Evolutionary conservation across 2,113 vertebrate species (phyloP), one percentile per base, ranked within the genome.

Genomic region (Toxotes jaculatrix): DNA sequence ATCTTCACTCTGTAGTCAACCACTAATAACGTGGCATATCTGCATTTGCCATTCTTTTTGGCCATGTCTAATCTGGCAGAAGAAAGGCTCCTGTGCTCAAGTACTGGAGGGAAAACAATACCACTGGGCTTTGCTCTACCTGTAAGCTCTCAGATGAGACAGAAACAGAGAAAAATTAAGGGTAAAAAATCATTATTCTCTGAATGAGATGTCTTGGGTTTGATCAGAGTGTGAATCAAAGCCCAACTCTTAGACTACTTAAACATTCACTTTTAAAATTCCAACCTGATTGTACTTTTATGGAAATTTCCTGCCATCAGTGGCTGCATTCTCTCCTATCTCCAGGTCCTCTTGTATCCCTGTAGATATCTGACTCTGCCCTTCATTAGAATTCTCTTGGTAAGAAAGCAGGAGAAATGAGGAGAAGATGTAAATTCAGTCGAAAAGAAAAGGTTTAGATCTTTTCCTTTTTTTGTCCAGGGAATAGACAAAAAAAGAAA

Each of bases 211-310:
- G 96, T 97, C 96, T 96, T 91, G 96, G 96, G 97, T 96, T 98
- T 98, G 97, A 98, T 98, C 96, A 97, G 97, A 96, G 96, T 95
- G 94, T 93, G 96, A 98, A 98, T 99, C 97, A 98, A 99, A 99
- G 97, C 94, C 94, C 95, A 96, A 98, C 96, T 99, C 97, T 97
- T 97, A 97, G 97, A 95, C 96, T 99, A 97, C 97, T 99, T 98
- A 98, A 97, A 97, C 97, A 99, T 99, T 99, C 97, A 98, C 98
- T 98, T 99, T 98, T 97, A 99, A 98, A 99, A 94, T 93, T 96
- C 96, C 96, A 97, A 97, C 95, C 96, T 97, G 97, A 99, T 99
- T 99, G 97, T 98, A 98, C 97, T 98, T 98, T 96, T 98, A 99
- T 98, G 98, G 96, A 98, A 98, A 99, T 99, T 96, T 96, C 95